Base-by-base conservation (phyloP, 1,140 invertebrate species). In the Lordiphosa clarofinis region DNA sequence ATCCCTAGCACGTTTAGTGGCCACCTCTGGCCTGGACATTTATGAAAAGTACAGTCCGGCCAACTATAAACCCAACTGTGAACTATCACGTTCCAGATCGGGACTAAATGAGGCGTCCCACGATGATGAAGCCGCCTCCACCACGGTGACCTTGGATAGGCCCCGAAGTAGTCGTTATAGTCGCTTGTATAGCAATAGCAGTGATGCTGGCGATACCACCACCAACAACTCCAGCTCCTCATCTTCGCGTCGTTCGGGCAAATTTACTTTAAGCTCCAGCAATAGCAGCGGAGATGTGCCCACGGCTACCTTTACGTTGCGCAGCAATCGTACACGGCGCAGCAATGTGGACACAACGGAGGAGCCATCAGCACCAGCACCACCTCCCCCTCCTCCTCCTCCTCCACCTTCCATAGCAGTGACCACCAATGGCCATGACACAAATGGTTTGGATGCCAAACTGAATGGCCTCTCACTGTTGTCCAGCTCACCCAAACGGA, bases 1-100 rank as follows among this genome's bases (percentile, higher is more conserved):
- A 76, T 89, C 86, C 81, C 69, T 88, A 65, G 84, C 79, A 68
- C 86, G 71, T 68, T 69, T 76, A 50, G 87, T 88, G 67, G 88
- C 87, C 59, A 88, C 86, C 61, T 89, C 88, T 55, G 87, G 82
- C 38, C 62, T 89, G 73, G 88, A 89, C 49, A 78, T 89, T 24
- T 88, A 88, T 61, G 86, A 88, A 71, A 89, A 89, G 69, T 89
- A 89, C 54, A 88, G 88, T 84, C 88, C 88, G 54, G 82, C 87
- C 52, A 81, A 87, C 72, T 89, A 89, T 88, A 89, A 79, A 88
- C 86, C 88, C 69, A 88, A 88, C 66, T 73, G 72, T 87, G 88
- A 89, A 87, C 75, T 88, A 56, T 87, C 88, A 88, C 87, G 88
- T 88, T 89, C 88, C 71, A 89, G 88, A 84, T 89, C 88, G 73